Conservation (phyloP, 2,888 invertebrate species). For the Arrhopalites spinosus region DNA sequence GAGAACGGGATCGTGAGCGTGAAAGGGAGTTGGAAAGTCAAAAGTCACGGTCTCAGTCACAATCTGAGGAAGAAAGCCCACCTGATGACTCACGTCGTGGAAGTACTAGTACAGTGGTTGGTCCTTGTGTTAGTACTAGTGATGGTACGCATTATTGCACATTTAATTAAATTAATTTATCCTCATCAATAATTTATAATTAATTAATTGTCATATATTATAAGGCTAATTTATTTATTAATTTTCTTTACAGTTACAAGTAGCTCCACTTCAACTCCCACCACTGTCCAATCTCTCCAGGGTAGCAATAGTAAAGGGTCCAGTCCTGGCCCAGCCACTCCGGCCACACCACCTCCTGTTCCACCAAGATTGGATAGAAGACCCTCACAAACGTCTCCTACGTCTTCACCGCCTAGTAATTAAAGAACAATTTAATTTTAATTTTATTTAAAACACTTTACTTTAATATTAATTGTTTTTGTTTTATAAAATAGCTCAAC, state of each 20-base stretch:
- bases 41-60: conserved; percentile 18
- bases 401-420: conserved; percentile 54
- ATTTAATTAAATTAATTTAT: no score
- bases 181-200: conserved; percentile 14
- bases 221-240: conserved; percentile 24
- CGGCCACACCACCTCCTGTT: conserved; percentile 50
- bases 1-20: conserved; percentile 22
- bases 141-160: no score
- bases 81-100: conserved; percentile 12
- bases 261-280: conserved; percentile 53
- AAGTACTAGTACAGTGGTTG: neutral
- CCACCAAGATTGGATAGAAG: conserved; percentile 54
- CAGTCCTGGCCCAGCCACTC: no score
- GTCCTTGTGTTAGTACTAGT: neutral
- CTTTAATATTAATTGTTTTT: no score
- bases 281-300: conserved; percentile 49
- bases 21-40: conserved; percentile 3
- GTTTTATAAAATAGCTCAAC: no score
- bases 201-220: neutral
- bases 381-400: conserved; percentile 53
- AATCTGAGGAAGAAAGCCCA: conserved; percentile 29
- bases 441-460: no score
- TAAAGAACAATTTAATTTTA: no score
- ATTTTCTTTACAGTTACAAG: conserved; percentile 44
- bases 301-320: conserved; percentile 46